phyloP scores from a whole-genome alignment of 2,113 vertebrate genomes.

The Trematocara marginatum region DNA sequence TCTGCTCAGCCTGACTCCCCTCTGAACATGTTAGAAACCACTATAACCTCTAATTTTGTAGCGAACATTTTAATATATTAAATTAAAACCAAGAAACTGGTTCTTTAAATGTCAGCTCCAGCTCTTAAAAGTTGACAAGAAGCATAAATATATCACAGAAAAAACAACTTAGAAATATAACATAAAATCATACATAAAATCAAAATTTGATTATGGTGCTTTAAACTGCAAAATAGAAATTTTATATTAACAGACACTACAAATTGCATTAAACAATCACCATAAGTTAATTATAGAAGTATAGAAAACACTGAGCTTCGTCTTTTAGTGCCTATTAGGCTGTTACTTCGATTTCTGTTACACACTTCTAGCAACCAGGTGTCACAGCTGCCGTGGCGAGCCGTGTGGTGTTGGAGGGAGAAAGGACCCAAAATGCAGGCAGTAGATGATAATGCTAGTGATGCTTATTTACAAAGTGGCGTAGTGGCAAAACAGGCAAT shows the following conservation, averaged over 20 bases:
- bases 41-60: not conserved
- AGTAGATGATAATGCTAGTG: not conserved
- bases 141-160: not conserved
- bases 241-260: not conserved
- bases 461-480: not conserved
- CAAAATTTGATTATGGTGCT: not conserved
- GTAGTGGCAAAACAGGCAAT: not conserved
- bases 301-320: not conserved
- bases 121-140: not conserved
- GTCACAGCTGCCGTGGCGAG: not conserved
- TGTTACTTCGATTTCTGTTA: not conserved
- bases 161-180: not conserved
- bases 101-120: not conserved
- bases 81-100: not conserved
- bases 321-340: not conserved
- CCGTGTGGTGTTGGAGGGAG: not conserved
- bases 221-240: not conserved
- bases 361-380: not conserved
- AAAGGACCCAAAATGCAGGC: not conserved
- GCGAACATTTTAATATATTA: not conserved
- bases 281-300: not conserved
- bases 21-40: not conserved
- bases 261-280: not conserved
- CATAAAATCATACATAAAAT: not conserved
- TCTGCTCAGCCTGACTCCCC: not conserved